Base-by-base conservation (phyloP, 2,113 vertebrate genomes). In the Microtus montanus region DNA sequence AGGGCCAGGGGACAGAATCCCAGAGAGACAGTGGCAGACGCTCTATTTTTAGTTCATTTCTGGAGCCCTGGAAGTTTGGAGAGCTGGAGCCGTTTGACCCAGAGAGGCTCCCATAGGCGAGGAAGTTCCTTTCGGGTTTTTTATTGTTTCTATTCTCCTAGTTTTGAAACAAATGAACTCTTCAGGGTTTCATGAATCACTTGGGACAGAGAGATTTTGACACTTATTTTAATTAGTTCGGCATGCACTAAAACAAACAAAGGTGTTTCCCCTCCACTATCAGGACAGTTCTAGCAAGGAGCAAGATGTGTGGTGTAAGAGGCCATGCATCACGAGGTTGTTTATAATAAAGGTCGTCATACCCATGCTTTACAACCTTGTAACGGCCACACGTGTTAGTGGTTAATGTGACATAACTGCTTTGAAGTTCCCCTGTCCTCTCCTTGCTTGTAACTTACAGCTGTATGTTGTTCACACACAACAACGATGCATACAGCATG, bases 91-190 rank as follows among this genome's bases (percentile, higher is more conserved):
- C 66, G 30, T 93, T 41, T 85, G 71, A 92, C 90, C 75, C 74
- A 49, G 66, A 52, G 74, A 63, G 47, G 75, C 94, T 84, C 49
- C 92, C 66, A 49, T 73, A 87, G 28, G 33, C 73, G n/a, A 35
- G 68, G 58, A 75, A 15, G 35, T 89, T 91, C 33, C 79, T 95
- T 93, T 89, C 80, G 14, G 91, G 93, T 86, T 92, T 89, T 38
- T 58, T 58, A 85, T 96, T 83, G n/a, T 79, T 41, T 96, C 66
- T 83, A 19, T 86, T 94, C 85, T 73, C n/a, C 83, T 83, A 78
- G 35, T 87, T 92, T 94, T 95, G 87, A 92, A 93, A 92, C 52
- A 91, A 92, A 94, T 85, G 64, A 92, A 90, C 22, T 94, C 87
- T 93, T 33, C 47, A 73, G 54, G 30, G 35, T 90, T 93, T 97